Percentiles rank a stretch among this genome's conserved stretches.
These are phyloP conservation scores for Rhagonycha fulva DNA, from an alignment of 2,888 invertebrate species.

Conservation along the genomic window DNA sequence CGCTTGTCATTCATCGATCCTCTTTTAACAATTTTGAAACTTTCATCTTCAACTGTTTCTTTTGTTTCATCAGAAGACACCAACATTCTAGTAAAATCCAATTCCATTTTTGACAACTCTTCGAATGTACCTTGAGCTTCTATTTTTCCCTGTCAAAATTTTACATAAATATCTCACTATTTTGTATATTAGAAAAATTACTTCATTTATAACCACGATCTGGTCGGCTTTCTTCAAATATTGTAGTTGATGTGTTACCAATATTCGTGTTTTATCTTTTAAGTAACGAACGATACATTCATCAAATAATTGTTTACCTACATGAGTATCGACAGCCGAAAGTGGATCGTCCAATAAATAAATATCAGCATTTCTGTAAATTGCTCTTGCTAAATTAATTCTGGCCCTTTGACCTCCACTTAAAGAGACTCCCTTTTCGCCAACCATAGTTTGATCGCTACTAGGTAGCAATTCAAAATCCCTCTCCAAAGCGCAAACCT, in stretches of 20 bases:
- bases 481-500: conserved; percentile 64
- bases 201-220: conserved; percentile 60
- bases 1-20: not conserved
- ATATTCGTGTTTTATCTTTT: conserved; percentile 63
- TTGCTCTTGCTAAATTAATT: conserved; percentile 75
- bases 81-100: conserved; percentile 63
- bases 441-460: conserved; percentile 59
- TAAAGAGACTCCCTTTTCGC: conserved; percentile 76
- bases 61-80: conserved; percentile 38
- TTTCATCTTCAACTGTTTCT: conserved; percentile 15
- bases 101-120: conserved; percentile 61
- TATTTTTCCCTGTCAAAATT: conserved; percentile 56
- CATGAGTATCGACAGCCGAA: conserved; percentile 79
- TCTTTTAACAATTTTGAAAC: not conserved
- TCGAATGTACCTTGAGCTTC: conserved; percentile 64
- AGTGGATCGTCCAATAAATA: conserved; percentile 81
- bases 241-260: conserved; percentile 76
- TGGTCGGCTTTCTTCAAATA: conserved; percentile 61
- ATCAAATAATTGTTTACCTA: conserved; percentile 75
- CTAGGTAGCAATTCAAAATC: conserved; percentile 67
- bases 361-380: conserved; percentile 76
- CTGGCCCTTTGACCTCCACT: conserved; percentile 84
- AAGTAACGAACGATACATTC: conserved; percentile 68
- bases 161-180: not conserved
- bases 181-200: not conserved